phyloP scores from a whole-genome alignment of 64 coral and sea anemone species.

The Trachythela sp. region DNA sequence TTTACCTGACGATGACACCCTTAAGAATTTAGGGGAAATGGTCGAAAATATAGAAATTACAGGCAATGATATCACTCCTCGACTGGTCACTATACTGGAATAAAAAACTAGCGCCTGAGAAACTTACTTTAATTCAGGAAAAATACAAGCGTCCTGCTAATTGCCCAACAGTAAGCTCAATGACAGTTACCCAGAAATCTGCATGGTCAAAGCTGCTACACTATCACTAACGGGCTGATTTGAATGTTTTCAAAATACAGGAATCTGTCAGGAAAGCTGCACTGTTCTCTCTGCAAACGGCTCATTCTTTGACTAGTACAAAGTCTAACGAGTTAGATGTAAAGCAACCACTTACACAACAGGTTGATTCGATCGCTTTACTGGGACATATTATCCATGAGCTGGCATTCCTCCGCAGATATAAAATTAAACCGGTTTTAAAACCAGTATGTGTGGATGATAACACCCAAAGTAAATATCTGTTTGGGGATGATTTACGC shows the following conservation, averaged over 20 bases:
- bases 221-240: not conserved
- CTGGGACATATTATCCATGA: not conserved
- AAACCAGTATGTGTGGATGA: not conserved
- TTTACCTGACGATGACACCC: not conserved
- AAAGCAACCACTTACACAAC: not conserved
- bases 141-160: constrained; percentile 3
- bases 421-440: constrained; percentile 2
- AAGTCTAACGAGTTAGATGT: not conserved
- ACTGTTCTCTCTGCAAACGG: not conserved
- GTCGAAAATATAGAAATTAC: not conserved
- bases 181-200: not conserved
- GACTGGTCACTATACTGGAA: not conserved
- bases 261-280: not conserved
- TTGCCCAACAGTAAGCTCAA: not conserved
- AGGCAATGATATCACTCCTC: not conserved
- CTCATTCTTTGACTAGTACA: not conserved
- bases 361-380: not conserved
- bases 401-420: not conserved
- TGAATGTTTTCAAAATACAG: not conserved
- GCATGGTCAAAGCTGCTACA: not conserved
- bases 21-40: not conserved
- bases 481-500: not conserved
- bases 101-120: not conserved
- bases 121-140: not conserved
- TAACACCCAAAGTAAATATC: not conserved